Percentiles rank a stretch among this genome's conserved stretches.
phyloP scores from a whole-genome alignment of 2,888 invertebrate genomes.

The Eristalinus sepulchralis region DNA sequence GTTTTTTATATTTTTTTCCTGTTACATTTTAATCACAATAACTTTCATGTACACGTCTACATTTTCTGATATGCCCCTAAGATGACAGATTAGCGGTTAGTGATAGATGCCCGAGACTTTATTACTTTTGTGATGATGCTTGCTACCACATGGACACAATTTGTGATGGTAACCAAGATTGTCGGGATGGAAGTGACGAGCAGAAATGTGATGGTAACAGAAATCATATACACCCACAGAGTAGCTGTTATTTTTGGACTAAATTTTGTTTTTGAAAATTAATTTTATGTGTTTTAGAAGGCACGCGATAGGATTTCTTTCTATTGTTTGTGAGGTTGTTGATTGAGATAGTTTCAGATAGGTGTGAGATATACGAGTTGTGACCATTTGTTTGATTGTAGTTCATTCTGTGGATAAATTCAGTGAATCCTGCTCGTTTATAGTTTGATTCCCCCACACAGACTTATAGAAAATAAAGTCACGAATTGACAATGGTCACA shows the following conservation, averaged over 20 bases:
- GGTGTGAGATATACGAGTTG: no score
- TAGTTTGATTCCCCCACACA: no score
- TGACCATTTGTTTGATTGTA: no score
- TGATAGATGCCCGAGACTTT: slow-evolving; percentile 70
- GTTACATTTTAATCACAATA: background rate
- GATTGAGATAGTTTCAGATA: background rate
- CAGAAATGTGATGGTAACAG: slow-evolving; percentile 77
- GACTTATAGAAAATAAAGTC: no score
- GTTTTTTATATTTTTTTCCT: background rate
- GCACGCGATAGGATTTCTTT: background rate
- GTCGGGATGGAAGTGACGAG: slow-evolving; percentile 83
- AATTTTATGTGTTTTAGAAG: slow-evolving; percentile 40
- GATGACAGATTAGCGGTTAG: slow-evolving; percentile 53
- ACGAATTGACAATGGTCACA: no score
- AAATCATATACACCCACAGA: background rate
- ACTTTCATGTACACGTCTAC: background rate
- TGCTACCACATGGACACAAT: slow-evolving; percentile 81
- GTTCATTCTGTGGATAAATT: no score
- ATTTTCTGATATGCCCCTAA: slow-evolving; percentile 21
- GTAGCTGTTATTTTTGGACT: background rate
- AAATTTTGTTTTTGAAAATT: slow-evolving; percentile 13
- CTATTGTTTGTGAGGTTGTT: background rate
- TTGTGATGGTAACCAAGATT: slow-evolving; percentile 84
- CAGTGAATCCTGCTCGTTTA: no score
- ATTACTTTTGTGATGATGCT: slow-evolving; percentile 79